Evolutionary conservation across 2,888 invertebrate genomes (phyloP), one percentile per base, ranked within the genome.

Genomic region (Agrochola lota): DNA sequence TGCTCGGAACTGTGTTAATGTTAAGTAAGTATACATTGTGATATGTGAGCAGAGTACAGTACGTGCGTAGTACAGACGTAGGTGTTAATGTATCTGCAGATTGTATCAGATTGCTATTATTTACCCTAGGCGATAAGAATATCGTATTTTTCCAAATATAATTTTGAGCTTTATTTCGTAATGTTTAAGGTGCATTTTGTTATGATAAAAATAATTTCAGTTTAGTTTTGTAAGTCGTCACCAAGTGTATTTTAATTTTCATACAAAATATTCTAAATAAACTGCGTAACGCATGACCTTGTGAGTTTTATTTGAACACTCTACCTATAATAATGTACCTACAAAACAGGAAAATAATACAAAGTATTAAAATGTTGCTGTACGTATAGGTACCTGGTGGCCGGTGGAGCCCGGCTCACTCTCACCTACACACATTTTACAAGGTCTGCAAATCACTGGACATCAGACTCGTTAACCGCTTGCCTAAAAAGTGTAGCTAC

Each of bases 81-180:
- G 46, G 15, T 23, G 23, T 60, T 55, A 60, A 49, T 20, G 26
- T 78, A 20, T 66, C 70, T 68, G 60, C 73, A 46, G 66, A 73
- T 78, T 78, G 26, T 85, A 78, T 43, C 68, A 72, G 73, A 74
- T 84, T 55, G 75, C 68, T 83, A 71, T 73, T 80, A 78, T 78
- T 84, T 87, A 76, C 71, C 49, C 20, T 76, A 84, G 62, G 49
- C 26, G 60, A 78, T 85, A 78, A 77, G 68, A 43, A 43, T 73
- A 75, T 63, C 77, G 35, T 81, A 71, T 74, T 72, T 70, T 69
- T 83, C 76, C 83, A 85, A 80, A 89, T 82, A 79, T 88, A 66
- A 85, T 78, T 84, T 84, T 80, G 77, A 86, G 84, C 85, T 90
- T 88, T 90, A 90, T 90, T 69, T 40, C 35, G 46, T 75, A 74